Evolutionary conservation across 1,140 invertebrate genomes (phyloP), one percentile per base, ranked within the genome.

Genomic region (Ceratosolen fusciceps): DNA sequence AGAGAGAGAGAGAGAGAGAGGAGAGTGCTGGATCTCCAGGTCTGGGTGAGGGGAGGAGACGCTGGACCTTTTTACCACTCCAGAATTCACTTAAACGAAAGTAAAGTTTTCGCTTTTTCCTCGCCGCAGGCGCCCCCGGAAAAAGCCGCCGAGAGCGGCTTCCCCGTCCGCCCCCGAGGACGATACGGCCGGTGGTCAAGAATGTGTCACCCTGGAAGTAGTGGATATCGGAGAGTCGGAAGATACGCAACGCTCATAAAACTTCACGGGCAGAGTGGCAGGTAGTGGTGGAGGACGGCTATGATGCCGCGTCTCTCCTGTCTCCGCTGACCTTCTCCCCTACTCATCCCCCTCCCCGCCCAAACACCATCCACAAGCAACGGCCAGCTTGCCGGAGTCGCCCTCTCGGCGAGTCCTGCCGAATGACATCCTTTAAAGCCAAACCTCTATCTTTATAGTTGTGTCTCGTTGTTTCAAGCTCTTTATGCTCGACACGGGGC

Each of bases 391-490:
- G 14, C 31, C 34, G 16, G 37, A 37, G 24, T 62, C 73, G 34
- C 31, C 31, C 31, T 60, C n/a, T 52, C 29, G 31, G 34, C 34
- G 21, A 39, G 62, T 70, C 67, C 68, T 62, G 65, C 52, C 68
- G 76, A 52, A 78, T 72, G 76, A 78, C 76, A 72, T 78, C 70
- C 58, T 79, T 77, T 77, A 83, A 81, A 85, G 80, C 80, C 79
- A 80, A 83, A 77, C 80, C 82, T 86, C 86, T 88, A 89, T 89
- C 87, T 89, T 90, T 89, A 90, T 90, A 87, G 88, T 90, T 90
- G 89, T 89, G 85, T 85, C 84, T 85, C 85, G 87, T 90, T 89
- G 87, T 89, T 89, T 90, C 85, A 86, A 88, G 85, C 87, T 88
- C 86, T 89, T 89, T 90, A 89, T 86, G 85, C 85, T 54, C 83